These are phyloP conservation scores for Germaria angustata DNA, from an alignment of 2,888 invertebrate species.

Conservation along the genomic window DNA sequence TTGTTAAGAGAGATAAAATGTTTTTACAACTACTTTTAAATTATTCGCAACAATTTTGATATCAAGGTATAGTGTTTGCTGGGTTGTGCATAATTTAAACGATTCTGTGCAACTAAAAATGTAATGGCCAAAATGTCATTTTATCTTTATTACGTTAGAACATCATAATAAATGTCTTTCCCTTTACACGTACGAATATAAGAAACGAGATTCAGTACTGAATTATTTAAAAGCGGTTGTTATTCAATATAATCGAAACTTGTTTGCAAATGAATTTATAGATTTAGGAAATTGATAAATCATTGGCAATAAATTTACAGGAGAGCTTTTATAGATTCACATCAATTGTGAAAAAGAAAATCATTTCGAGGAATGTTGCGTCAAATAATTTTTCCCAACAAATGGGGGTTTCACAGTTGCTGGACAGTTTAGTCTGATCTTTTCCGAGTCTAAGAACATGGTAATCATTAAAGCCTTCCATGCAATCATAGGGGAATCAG, in stretches of 20 bases:
- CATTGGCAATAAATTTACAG: not conserved
- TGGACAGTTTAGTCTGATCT: no score
- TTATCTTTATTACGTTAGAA: slow-evolving; percentile 14
- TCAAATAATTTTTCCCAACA: no score
- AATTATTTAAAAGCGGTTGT: slow-evolving; percentile 21
- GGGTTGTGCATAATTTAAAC: not conserved
- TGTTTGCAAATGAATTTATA: not conserved
- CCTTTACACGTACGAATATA: not conserved
- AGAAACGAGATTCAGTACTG: not conserved
- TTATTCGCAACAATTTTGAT: no score
- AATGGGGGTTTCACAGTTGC: no score
- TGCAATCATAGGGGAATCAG: no score
- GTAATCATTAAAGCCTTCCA: no score
- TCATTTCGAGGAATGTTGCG: no score
- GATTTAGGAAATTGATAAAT: not conserved
- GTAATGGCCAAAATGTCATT: not conserved
- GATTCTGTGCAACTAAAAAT: not conserved
- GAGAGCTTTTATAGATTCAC: not conserved
- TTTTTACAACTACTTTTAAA: no score
- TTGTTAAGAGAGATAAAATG: no score
- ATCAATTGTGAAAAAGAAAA: no score
- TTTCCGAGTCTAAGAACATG: no score
- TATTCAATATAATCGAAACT: not conserved
- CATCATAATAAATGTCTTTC: slow-evolving; percentile 32
- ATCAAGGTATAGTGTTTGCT: not conserved